Evolutionary conservation across 2,888 invertebrate species (phyloP), one percentile per base, ranked within the genome.

Genomic region (Cephus rjabovi): DNA sequence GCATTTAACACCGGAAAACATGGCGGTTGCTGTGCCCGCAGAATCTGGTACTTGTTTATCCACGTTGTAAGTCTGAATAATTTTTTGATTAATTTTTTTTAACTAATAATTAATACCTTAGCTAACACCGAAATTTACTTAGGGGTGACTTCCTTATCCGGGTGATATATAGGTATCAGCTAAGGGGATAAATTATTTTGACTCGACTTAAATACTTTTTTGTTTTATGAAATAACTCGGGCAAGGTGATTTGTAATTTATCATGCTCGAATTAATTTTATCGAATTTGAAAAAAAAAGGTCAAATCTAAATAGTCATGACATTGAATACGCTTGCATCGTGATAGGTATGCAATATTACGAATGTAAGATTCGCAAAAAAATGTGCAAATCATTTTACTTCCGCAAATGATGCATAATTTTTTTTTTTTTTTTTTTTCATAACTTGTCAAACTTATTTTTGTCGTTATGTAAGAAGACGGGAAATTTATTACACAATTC

Each of bases 21-120:
- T 93, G 1, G 95, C 95, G 1, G 95, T 95, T 0, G 95, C 95
- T 0, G 95, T 95, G 3, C 93, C 95, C 1, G 95, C 95, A 3
- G 95, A 95, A 86, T 95, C 95, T 0, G 95, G 94, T 23, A 95
- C 95, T 90, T 95, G 95, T 79, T 93, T 93, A 87, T 95, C 95
- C n/a, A 94, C 93, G 83, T 94, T 95, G 90, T 95, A 95, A 0
- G 95, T 95, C 95, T 95, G 78, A 74, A n/a, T 4, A 2, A 15
- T 40, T 40, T 40, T 15, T 1, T 35, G 12, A 23, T 56, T 56
- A 56, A 23, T 56, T 23, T 56, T 9, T 23, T 15, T 9, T 1
- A 56, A 23, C 0, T 9, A 23, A 23, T 23, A 2, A 56, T 56
- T 23, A 23, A 56, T 23, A 23, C 56, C 23, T 56, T 2, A 23